Conservation (phyloP, 2,113 vertebrate species). For the Emydura subglobosa region DNA sequence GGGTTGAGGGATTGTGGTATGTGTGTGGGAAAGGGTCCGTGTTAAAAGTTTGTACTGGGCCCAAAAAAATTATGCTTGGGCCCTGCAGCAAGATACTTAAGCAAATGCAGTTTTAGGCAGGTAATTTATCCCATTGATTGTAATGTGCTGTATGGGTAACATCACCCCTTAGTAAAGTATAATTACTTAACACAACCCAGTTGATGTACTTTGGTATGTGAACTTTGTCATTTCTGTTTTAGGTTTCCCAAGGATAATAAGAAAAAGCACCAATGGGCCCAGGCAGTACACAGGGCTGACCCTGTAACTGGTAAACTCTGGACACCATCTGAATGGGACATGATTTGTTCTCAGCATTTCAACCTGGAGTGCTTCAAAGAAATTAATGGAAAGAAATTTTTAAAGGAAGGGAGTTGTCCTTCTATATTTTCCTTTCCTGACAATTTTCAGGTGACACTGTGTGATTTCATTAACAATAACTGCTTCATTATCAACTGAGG, state of each 20-base stretch:
- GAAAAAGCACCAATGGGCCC: neutral
- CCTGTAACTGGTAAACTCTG: neutral
- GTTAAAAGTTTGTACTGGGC: too few relatives aligned
- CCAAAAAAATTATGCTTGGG: too few relatives aligned
- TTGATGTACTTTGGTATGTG: neutral
- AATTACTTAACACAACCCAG: neutral
- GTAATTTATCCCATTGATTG: neutral
- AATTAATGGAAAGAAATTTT: neutral
- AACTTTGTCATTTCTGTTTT: neutral
- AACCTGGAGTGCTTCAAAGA: neutral
- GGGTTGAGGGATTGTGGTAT: too few relatives aligned
- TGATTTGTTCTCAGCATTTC: neutral
- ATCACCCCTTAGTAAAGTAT: neutral
- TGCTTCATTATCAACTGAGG: neutral
- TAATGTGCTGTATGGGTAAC: neutral
- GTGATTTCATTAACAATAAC: conserved; percentile 15
- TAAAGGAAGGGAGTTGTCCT: neutral
- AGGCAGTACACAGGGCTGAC: neutral
- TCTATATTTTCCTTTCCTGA: conserved; percentile 6
- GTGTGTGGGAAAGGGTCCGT: too few relatives aligned
- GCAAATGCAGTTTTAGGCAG: rapidly evolving
- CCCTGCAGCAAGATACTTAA: neutral
- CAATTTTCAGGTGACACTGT: neutral
- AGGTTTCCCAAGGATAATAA: neutral
- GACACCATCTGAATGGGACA: neutral